Conservation (phyloP, 1,140 invertebrate species). For the Lepidurus couesii region DNA sequence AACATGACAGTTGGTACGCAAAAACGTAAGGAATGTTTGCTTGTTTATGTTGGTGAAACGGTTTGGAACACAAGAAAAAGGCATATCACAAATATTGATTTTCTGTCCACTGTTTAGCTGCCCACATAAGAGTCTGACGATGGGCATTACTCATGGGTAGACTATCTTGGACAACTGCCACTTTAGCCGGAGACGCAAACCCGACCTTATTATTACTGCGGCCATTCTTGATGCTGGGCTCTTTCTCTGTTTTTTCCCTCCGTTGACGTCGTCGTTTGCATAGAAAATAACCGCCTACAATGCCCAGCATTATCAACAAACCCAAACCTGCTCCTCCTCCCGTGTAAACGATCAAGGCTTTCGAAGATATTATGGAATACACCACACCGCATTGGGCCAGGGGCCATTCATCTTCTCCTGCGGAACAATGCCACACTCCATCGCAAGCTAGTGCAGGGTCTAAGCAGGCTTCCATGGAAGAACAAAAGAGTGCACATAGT, state of each 20-base stretch:
- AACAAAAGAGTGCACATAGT: constrained; percentile 2
- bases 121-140: constrained; percentile 11
- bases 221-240: background rate
- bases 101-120: constrained; percentile 13
- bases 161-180: constrained; percentile 21
- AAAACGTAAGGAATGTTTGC: constrained; percentile 5
- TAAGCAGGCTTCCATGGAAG: constrained; percentile 12
- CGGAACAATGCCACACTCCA: constrained; percentile 8
- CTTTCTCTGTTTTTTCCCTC: background rate
- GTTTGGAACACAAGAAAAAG: background rate
- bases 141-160: constrained; percentile 15
- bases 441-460: constrained; percentile 8
- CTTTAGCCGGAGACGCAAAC: constrained; percentile 3
- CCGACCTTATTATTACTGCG: constrained; percentile 14
- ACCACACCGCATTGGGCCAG: background rate
- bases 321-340: constrained; percentile 1
- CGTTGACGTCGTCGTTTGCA: constrained; percentile 6
- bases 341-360: background rate
- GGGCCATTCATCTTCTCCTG: constrained; percentile 8
- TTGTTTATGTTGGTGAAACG: background rate
- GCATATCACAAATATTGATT: constrained; percentile 18
- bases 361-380: background rate
- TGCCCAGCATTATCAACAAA: constrained; percentile 7
- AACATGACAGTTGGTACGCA: background rate
- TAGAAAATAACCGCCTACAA: background rate